These are phyloP conservation scores for Platycheirus rosarum DNA, from an alignment of 2,888 invertebrate species.

Conservation along the genomic window DNA sequence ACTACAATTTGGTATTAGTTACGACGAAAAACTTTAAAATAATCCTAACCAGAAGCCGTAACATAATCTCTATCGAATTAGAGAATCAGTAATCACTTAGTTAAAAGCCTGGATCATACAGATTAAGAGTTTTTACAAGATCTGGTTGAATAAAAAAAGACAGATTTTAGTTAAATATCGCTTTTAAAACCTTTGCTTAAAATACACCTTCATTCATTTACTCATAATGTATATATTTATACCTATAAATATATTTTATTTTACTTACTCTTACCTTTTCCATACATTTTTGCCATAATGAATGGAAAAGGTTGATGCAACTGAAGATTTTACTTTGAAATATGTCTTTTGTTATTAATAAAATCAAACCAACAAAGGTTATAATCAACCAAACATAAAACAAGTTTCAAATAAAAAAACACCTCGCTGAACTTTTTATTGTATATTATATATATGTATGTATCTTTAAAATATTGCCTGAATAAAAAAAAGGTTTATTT, in stretches of 20 bases:
- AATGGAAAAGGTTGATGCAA: constrained; percentile 74
- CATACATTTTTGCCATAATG: constrained; percentile 83
- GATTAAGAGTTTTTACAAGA: no score
- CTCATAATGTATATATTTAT: constrained; percentile 43
- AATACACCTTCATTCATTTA: constrained; percentile 61
- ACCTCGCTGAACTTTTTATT: constrained; percentile 35
- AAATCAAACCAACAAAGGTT: constrained; percentile 60
- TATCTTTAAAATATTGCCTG: background rate
- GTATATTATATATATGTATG: background rate
- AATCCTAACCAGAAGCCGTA: no score
- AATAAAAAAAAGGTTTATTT: constrained; percentile 57
- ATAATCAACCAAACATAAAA: constrained; percentile 64
- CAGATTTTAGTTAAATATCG: no score
- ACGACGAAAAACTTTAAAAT: no score
- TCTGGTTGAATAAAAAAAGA: no score
- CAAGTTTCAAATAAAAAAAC: constrained; percentile 45
- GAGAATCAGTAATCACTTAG: no score
- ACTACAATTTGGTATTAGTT: no score
- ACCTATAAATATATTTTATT: constrained; percentile 55
- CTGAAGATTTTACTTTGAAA: constrained; percentile 52
- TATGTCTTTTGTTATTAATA: constrained; percentile 42
- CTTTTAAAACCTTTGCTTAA: constrained; percentile 17
- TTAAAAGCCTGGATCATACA: no score
- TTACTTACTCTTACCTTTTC: constrained; percentile 84
- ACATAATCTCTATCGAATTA: no score